Evolutionary conservation across 2,888 invertebrate genomes (phyloP), one percentile per base, ranked within the genome.

Genomic region (Podotricha telesiphe): DNA sequence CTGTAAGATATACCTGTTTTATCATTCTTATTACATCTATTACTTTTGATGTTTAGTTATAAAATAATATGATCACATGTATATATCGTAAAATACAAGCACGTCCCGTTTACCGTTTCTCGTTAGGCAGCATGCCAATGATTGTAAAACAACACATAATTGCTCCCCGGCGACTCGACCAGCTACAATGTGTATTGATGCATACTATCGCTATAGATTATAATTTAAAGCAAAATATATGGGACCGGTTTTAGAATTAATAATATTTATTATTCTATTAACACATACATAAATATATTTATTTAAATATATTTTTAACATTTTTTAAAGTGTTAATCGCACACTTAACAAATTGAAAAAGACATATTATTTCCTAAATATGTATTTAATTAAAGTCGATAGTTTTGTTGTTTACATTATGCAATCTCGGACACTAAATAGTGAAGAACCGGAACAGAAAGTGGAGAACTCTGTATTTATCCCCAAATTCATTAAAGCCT

Each of bases 121-220:
- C 73, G 72, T 74, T 74, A 72, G 74, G 74, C 72, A 61, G 62
- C n/a, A 61, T 66, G 74, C 74, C 74, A 74, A 61, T 67, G 59
- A 67, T 73, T 70, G 73, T 73, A 73, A 72, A 74, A 74, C 69
- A 70, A 58, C 69, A 55, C 65, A 63, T 74, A 74, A 74, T 72
- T 72, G 73, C 72, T 65, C 69, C 62, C 68, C 42, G 20, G 72
- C 59, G 65, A 59, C 59, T 28, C 22, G 4, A n/a, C 42, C 22
- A n/a, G 22, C 22, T 59, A n/a, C 45, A 59, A 42, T 59, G 22
- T 59, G n/a, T 17, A 17, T 45, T 22, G 45, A 45, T 45, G 45
- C 22, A 59, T 22, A n/a, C 11, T 59, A 11, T n/a, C 22, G 45
- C 2, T 28, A 59, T 59, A 59, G 22, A 28, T 59, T 20, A 45